Evolutionary conservation across 2,888 invertebrate genomes (phyloP).

Genomic region (Hemistola chrysoprasaria): DNA sequence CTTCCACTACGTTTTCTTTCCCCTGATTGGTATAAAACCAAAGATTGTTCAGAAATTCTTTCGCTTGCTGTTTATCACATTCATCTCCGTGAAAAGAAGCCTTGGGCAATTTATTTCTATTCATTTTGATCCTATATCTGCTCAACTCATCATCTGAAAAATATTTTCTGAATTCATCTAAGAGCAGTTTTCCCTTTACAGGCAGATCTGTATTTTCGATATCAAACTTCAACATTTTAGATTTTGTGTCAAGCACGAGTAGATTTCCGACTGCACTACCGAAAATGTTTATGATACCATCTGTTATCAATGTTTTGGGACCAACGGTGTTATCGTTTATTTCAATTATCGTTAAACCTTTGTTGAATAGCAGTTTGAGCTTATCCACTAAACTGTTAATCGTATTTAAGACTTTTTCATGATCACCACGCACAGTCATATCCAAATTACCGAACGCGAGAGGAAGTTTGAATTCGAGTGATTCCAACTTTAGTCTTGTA

Average conservation of each 20-base stretch:
- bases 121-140: conserved; percentile 33
- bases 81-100: conserved; percentile 34
- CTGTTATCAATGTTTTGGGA: conserved; percentile 28
- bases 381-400: conserved; percentile 20
- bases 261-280: conserved; percentile 46
- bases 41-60: conserved; percentile 39
- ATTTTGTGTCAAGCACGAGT: conserved; percentile 29
- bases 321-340: conserved; percentile 34
- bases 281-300: conserved; percentile 32
- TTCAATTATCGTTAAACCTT: conserved; percentile 23
- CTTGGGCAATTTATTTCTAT: conserved; percentile 40
- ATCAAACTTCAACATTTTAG: conserved; percentile 34
- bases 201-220: conserved; percentile 18
- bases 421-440: conserved; percentile 27
- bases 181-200: conserved; percentile 32
- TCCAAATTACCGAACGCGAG: conserved; percentile 41
- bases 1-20: conserved; percentile 41
- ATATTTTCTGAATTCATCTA: conserved; percentile 13
- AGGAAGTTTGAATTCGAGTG: conserved; percentile 35
- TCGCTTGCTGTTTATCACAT: conserved; percentile 35
- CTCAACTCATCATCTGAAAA: conserved; percentile 6
- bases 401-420: conserved; percentile 18
- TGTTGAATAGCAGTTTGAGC: conserved; percentile 17
- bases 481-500: conserved; percentile 26
- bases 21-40: conserved; percentile 49